Percentiles rank a stretch among this genome's conserved stretches.
Evolutionary conservation across 2,113 vertebrate species (phyloP).

Genomic region (Alaudala cheleensis): DNA sequence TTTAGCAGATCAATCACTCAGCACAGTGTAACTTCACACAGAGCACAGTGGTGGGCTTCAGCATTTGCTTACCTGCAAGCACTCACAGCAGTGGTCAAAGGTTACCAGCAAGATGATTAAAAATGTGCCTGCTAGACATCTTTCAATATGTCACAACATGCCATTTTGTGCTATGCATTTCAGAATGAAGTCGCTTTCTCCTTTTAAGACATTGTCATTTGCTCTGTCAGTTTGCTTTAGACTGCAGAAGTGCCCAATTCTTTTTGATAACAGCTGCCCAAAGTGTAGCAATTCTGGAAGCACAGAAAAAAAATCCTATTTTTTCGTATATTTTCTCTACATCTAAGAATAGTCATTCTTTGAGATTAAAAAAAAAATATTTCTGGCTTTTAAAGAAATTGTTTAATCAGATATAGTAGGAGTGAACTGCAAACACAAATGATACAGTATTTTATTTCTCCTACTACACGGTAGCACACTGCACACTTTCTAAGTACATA

Average conservation of each 20-base stretch:
- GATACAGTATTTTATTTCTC: background rate
- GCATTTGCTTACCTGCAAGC: slow-evolving; percentile 38
- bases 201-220: slow-evolving; percentile 48
- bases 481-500: background rate
- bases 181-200: slow-evolving; percentile 30
- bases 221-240: slow-evolving; percentile 20
- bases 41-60: background rate
- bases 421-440: background rate
- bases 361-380: background rate
- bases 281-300: background rate
- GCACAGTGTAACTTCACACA: background rate
- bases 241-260: background rate
- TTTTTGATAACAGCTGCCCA: background rate
- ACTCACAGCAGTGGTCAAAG: slow-evolving; percentile 20
- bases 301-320: background rate
- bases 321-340: background rate
- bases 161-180: slow-evolving; percentile 31
- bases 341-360: background rate
- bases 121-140: slow-evolving; percentile 61
- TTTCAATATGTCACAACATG: slow-evolving; percentile 51
- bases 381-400: background rate
- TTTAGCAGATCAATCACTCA: slow-evolving; percentile 1
- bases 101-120: slow-evolving; percentile 59
- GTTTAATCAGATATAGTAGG: background rate
- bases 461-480: background rate